Evolutionary conservation across 2,888 invertebrate genomes (phyloP), one percentile per base, ranked within the genome.

Genomic region (Campoplex capitator): DNA sequence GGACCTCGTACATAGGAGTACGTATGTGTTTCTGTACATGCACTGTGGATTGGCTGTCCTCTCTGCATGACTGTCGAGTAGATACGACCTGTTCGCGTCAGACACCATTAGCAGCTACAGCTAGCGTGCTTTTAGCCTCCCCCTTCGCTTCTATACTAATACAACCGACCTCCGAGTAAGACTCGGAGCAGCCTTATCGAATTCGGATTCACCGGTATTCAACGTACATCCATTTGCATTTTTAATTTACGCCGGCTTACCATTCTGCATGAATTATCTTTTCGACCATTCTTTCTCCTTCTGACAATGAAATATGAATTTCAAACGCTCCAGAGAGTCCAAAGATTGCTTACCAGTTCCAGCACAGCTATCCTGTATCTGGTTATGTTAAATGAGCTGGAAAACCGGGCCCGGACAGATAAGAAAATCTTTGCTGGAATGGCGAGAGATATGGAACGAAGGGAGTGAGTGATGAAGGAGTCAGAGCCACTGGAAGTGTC

Each of bases 101-200:
- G 73, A 79, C 86, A 83, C 83, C 86, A 86, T 86, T 86, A 86
- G 86, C 83, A 54, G 75, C 73, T 76, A 76, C 56, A 75, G 45
- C 75, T 56, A 35, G 38, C 65, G 62, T 54, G 38, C 45, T 74
- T 65, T 67, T 51, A 28, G 38, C 38, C 45, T 18, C 45, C 35
- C 11, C 82, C 38, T 42, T 38, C 38, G 58, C 35, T 83, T 68
- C 32, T 6, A 38, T 38, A 67, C 74, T 35, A 51, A 71, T 23
- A 62, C 65, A 35, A 54, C 6, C 65, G 23, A 42, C 9, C 48
- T 38, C 56, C 11, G 62, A 51, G 71, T 65, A 77, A 54, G 42
- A 68, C 58, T 67, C 45, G 35, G 38, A 38, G 38, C 7, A 45
- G 16, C 73, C 77, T 71, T 83, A 83, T 83, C 73, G 73, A 54